Conservation (phyloP, 1,140 invertebrate genomes). For the Drosophila saltans region DNA sequence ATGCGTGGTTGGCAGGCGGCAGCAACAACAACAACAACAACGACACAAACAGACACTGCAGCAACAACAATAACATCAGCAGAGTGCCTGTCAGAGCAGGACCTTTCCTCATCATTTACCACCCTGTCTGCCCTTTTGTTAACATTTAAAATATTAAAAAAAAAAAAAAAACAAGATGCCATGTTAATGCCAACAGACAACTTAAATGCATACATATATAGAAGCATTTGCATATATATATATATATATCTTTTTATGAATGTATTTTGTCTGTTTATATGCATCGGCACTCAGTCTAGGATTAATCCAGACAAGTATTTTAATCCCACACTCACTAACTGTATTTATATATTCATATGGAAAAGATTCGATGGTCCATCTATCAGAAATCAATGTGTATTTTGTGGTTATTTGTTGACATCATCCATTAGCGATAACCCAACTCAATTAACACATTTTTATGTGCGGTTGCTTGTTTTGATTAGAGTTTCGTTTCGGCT, state of each 20-base stretch:
- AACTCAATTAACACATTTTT: conserved; percentile 37
- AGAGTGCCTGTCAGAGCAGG: background rate
- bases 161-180: conserved; percentile 24
- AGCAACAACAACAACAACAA: conserved; percentile 18
- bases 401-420: conserved; percentile 35
- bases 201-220: conserved; percentile 28
- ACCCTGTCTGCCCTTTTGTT: conserved; percentile 39
- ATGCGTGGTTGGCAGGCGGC: conserved; percentile 22
- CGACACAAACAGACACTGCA: background rate
- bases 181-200: conserved; percentile 47
- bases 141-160: conserved; percentile 72
- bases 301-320: conserved; percentile 49
- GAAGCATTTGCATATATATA: conserved; percentile 10
- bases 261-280: background rate
- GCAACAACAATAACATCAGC: conserved; percentile 7
- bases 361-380: conserved; percentile 1
- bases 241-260: background rate
- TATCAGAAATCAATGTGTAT: conserved; percentile 26
- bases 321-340: conserved; percentile 11
- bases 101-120: conserved; percentile 1
- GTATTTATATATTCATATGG: background rate
- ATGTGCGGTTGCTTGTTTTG: conserved; percentile 12
- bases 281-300: background rate
- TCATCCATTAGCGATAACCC: conserved; percentile 34
- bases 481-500: conserved; percentile 16